Base-by-base conservation (phyloP, 2,113 vertebrate genomes). In the Ranitomeya variabilis region DNA sequence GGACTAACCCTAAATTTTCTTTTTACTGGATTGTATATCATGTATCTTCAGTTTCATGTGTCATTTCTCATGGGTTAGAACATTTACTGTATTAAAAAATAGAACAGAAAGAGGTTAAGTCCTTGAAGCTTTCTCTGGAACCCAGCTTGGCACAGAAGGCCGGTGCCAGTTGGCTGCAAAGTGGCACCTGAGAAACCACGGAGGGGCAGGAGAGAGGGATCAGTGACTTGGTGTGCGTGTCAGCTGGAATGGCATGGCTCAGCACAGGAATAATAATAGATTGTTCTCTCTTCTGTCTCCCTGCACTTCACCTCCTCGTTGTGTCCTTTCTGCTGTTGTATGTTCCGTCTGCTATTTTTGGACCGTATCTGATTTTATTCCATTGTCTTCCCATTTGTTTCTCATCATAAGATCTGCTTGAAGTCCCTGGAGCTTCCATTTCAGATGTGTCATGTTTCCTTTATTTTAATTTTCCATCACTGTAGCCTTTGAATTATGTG, bases 111-210 rank as follows among this genome's bases (percentile, higher is more conserved):
- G 51, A 74, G 57, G 87, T 89, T 89, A 89, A 89, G 82, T 85
- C 81, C 87, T 89, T 89, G 87, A 89, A 84, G 60, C 71, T 67
- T 37, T 45, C 21, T 54, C 19, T 66, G 54, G 45, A 23, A n/a
- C 71, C 66, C n/a, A 2, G 71, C 69, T 85, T 89, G 87, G 73
- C 73, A 85, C 71, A 85, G 59, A 52, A 85, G 37, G 60, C 80
- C 52, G 82, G 87, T 89, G 87, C 82, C 87, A 79, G 73, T 66
- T 71, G 81, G 78, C 83, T 2, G 67, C 0, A 51, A 45, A 0
- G 26, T 91, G 91, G 91, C 90, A 91, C 11, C 85, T 86, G 76
- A 91, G 91, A 91, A 88, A 12, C 31, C 91, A 16, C 11, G 0
- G 31, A 10, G 71, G 52, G 54, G 21, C 86, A 85, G 74, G 55